These are phyloP conservation scores for Idaea straminata DNA, from an alignment of 2,888 invertebrate species.

Conservation along the genomic window DNA sequence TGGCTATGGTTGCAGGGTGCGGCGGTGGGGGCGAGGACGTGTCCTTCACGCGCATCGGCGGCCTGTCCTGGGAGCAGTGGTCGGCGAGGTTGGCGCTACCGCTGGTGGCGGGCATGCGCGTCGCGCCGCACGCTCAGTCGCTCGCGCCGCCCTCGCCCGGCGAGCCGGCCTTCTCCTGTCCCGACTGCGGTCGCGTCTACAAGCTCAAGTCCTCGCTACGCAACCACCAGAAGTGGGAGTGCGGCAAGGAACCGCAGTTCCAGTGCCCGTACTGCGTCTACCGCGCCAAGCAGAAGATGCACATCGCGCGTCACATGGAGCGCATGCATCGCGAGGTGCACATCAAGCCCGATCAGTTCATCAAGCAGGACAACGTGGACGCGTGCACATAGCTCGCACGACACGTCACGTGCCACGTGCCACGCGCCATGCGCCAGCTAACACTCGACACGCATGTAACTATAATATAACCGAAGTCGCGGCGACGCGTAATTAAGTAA, in stretches of 20 bases:
- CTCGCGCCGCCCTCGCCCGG: conserved; percentile 49
- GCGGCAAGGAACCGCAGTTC: conserved; percentile 91
- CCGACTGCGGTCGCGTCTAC: conserved; percentile 91
- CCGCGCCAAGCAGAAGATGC: conserved; percentile 91
- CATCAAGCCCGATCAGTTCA: conserved; percentile 72
- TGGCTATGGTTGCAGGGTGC: conserved; percentile 56
- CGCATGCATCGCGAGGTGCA: conserved; percentile 87
- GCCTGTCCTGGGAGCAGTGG: conserved; percentile 87
- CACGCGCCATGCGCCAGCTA: conserved; percentile 19
- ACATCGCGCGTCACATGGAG: conserved; percentile 90
- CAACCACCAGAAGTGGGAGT: conserved; percentile 93
- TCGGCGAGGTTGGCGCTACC: conserved; percentile 87
- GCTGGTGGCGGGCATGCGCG: conserved; percentile 74
- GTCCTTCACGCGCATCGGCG: conserved; percentile 85
- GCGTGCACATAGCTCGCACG: conserved; percentile 63
- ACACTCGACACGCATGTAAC: conserved; percentile 38
- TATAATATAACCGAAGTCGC: conserved; percentile 20
- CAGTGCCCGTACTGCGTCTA: conserved; percentile 91
- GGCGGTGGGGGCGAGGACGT: conserved; percentile 78
- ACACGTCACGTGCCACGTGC: conserved; percentile 1
- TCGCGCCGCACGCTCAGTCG: conserved; percentile 33
- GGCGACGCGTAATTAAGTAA: conserved; percentile 23
- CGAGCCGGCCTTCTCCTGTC: conserved; percentile 85
- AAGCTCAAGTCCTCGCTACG: conserved; percentile 91
- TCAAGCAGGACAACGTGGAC: conserved; percentile 76